Base-by-base conservation (phyloP, 2,888 invertebrate species). In the Drosophila tanythrix region DNA sequence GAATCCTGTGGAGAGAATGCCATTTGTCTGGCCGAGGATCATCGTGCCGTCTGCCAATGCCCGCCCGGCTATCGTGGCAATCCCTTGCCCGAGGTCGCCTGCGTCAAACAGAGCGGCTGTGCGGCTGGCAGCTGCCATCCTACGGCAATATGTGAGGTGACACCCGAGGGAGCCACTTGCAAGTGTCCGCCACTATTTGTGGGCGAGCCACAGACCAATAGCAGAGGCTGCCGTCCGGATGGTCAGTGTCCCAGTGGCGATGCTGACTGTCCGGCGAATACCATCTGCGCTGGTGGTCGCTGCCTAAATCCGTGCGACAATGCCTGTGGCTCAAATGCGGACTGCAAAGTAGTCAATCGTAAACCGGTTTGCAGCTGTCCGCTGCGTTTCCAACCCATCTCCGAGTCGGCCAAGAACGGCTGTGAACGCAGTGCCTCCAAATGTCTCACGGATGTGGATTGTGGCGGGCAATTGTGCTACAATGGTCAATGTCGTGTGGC, bases 1-100 rank as follows among this genome's bases (percentile, higher is more conserved):
- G 96, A 96, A 81, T 95, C 96, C 3, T 98, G 98, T 88, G 98
- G 98, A 0, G 95, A 95, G 25, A 97, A 98, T 92, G 97, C 98
- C 11, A 96, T 98, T 21, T 98, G 98, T 91, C 95, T 98, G 81
- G 96, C 97, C 7, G 97, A 97, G 92, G 96, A 97, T 87, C 97
- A 98, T 91, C 96, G 95, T 90, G 95, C 96, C 11, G 95, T 95
- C 25, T 98, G 98, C 84, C 97, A 97, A 90, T 98, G 98, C 91
- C 97, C 97, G 40, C 96, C 96, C 36, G 98, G 98, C 13, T 97
- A 95, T 91, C 95, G 94, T 82, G 95, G 97, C 2, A 96, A 97
- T 91, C 97, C 98, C 3, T 93, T 97, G 35, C 95, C 98, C n/a
- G 98, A 98, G 83, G 95, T 97, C 15, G 96, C 96, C 89, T 98